phyloP scores from a whole-genome alignment of 2,113 vertebrate genomes.

The Macrotus californicus region DNA sequence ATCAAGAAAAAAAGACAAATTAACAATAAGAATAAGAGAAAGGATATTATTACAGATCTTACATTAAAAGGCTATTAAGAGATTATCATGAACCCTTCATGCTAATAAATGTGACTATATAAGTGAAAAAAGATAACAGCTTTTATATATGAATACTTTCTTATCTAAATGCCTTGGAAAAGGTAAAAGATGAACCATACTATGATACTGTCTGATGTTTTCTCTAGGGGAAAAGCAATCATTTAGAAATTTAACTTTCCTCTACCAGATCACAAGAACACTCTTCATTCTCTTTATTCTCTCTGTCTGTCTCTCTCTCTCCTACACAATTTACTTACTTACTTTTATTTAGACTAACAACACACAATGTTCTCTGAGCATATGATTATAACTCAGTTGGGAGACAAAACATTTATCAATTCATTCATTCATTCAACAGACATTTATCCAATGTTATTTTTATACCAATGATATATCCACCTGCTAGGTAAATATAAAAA shows the following conservation, averaged over 20 bases:
- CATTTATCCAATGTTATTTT: not conserved
- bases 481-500: not conserved
- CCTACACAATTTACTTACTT: not conserved
- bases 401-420: not conserved
- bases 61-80: not conserved
- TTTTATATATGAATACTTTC: not conserved
- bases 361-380: not conserved
- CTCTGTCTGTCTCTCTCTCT: not conserved
- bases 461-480: not conserved
- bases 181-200: not conserved
- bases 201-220: not conserved
- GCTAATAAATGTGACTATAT: not conserved
- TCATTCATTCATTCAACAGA: not conserved
- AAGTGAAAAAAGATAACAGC: not conserved
- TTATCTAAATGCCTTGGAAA: not conserved
- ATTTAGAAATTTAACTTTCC: not conserved
- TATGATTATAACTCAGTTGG: not conserved
- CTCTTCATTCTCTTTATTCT: not conserved
- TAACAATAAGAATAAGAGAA: not conserved
- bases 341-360: not conserved
- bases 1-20: not conserved
- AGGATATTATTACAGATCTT: not conserved
- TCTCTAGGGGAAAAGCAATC: not conserved
- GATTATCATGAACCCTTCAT: not conserved
- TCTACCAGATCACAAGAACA: not conserved